A percentile compares a stretch with the other conserved stretches of the same genome.
These are phyloP conservation scores for Leptinotarsa rubiginosa DNA, from an alignment of 2,888 invertebrate genomes.

Conservation along the genomic window DNA sequence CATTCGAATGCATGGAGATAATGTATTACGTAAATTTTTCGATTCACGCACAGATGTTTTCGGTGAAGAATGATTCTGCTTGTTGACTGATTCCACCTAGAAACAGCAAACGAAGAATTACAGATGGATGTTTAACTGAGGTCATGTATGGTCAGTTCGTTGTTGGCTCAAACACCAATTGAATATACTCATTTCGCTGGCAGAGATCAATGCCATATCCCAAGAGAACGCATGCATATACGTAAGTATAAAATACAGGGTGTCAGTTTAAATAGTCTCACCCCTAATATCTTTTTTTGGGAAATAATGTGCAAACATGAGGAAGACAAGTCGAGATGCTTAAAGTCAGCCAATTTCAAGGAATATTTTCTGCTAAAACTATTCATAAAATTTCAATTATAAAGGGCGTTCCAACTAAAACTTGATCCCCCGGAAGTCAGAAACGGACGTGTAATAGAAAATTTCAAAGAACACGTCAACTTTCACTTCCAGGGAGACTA, in stretches of 20 bases:
- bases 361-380: too few relatives aligned
- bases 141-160: slow-evolving; percentile 1
- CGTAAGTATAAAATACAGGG: neutral
- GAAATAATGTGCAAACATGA: too few relatives aligned
- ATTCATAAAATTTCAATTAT: too few relatives aligned
- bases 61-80: slow-evolving; percentile 1
- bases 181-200: neutral
- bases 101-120: slow-evolving; percentile 3
- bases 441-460: too few relatives aligned
- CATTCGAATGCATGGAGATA: slow-evolving; percentile 44
- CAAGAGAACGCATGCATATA: neutral
- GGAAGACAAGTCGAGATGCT: too few relatives aligned
- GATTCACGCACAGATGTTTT: slow-evolving; percentile 17
- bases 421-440: too few relatives aligned
- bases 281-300: too few relatives aligned
- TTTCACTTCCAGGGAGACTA: too few relatives aligned
- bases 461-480: too few relatives aligned
- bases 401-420: too few relatives aligned
- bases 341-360: too few relatives aligned
- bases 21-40: slow-evolving; percentile 37
- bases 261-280: neutral
- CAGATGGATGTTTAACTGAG: slow-evolving; percentile 13
- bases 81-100: slow-evolving; percentile 1
- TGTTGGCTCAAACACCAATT: slow-evolving; percentile 1
- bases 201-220: neutral